Evolutionary conservation across 1,140 invertebrate genomes (phyloP).

Genomic region (Scylla paramamosain): DNA sequence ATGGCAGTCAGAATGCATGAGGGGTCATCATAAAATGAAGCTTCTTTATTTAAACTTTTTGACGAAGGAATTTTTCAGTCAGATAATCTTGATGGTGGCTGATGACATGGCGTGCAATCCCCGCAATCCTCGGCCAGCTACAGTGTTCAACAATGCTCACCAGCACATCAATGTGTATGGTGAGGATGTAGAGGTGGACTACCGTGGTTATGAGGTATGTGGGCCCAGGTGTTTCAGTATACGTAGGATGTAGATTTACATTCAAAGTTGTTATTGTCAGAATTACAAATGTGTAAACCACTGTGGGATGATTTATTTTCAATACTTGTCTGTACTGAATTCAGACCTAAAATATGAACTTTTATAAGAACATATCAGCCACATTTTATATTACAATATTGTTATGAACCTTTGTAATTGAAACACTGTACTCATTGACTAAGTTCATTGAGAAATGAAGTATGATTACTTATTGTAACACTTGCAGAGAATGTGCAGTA

Average conservation of each 20-base stretch:
- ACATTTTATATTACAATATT: too few relatives aligned
- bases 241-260: neutral
- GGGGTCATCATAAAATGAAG: neutral
- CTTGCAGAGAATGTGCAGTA: too few relatives aligned
- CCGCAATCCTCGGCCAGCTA: conserved; percentile 97
- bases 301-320: too few relatives aligned
- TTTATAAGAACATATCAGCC: too few relatives aligned
- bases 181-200: conserved; percentile 99
- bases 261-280: neutral
- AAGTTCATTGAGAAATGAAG: too few relatives aligned
- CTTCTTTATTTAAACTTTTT: neutral
- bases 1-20: too few relatives aligned
- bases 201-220: conserved; percentile 95
- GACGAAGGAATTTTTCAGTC: conserved; percentile 76
- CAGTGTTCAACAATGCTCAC: conserved; percentile 98
- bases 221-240: conserved; percentile 29
- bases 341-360: too few relatives aligned
- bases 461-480: too few relatives aligned
- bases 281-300: too few relatives aligned
- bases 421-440: too few relatives aligned
- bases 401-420: too few relatives aligned
- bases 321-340: too few relatives aligned
- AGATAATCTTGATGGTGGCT: conserved; percentile 98
- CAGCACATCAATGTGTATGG: conserved; percentile 99
- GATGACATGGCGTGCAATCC: conserved; percentile 99